Evolutionary conservation across 2,113 vertebrate species (phyloP).

Genomic region (Gorsachius goisagi): DNA sequence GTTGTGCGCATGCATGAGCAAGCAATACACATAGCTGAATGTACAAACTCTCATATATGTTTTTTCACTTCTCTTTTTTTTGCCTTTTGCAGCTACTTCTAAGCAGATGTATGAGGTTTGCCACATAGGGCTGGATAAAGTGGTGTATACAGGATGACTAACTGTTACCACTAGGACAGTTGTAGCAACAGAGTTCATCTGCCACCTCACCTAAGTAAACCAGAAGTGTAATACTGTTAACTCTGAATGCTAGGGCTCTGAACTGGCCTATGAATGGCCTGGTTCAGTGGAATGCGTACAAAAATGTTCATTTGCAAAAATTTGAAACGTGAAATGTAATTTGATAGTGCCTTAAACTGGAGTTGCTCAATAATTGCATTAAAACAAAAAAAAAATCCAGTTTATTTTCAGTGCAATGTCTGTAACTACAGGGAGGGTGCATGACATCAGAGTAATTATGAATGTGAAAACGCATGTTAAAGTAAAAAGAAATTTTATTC

Average conservation of each 20-base stretch:
- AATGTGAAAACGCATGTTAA: not conserved
- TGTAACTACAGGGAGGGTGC: not conserved
- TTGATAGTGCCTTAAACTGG: not conserved
- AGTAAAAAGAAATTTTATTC: not conserved
- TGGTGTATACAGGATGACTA: not conserved
- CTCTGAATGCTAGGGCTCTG: not conserved
- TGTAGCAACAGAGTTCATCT: not conserved
- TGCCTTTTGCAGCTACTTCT: not conserved
- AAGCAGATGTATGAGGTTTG: not conserved
- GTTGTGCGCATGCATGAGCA: accelerated
- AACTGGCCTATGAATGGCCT: not conserved
- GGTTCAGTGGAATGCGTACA: not conserved
- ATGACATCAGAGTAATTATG: not conserved
- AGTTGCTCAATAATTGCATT: not conserved
- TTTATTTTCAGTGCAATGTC: not conserved
- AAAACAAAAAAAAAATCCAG: not conserved
- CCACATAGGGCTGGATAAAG: not conserved
- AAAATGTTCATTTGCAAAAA: not conserved
- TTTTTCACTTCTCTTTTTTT: not conserved
- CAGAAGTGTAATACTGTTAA: not conserved
- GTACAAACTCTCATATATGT: not conserved
- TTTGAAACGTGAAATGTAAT: not conserved
- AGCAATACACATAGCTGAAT: accelerated
- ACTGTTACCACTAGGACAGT: not conserved
- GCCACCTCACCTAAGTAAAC: not conserved